Evolutionary conservation across 2,888 invertebrate genomes (phyloP).

Genomic region (Belgica antarctica): DNA sequence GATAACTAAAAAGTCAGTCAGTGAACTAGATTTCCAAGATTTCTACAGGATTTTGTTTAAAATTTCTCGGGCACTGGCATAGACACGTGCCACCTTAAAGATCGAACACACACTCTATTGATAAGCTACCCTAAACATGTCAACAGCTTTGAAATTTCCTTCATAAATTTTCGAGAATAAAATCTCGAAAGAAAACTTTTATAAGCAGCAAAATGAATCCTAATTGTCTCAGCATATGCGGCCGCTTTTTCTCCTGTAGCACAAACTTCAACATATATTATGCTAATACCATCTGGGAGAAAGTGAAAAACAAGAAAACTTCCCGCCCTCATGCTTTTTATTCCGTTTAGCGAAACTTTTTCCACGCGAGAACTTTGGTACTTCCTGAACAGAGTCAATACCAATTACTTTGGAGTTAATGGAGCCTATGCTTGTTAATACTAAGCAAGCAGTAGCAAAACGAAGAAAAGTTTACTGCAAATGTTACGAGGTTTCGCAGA

Average conservation of each 20-base stretch:
- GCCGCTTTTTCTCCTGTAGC: not conserved
- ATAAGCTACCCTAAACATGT: too few relatives aligned
- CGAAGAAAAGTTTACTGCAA: constrained; percentile 21
- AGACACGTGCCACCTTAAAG: too few relatives aligned
- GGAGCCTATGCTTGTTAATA: constrained; percentile 27
- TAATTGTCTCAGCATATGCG: constrained; percentile 35
- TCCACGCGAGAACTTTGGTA: not conserved
- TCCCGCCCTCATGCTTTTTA: not conserved
- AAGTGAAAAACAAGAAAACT: not conserved
- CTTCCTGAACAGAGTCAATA: constrained; percentile 8
- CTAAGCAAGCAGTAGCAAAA: not conserved
- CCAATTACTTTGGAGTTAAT: constrained; percentile 36
- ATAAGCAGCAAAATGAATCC: too few relatives aligned
- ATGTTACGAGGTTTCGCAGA: constrained; percentile 27
- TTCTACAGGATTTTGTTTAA: too few relatives aligned
- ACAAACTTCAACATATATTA: constrained; percentile 21
- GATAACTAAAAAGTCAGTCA: too few relatives aligned
- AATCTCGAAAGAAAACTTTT: too few relatives aligned
- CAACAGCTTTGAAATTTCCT: too few relatives aligned
- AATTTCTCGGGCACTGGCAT: too few relatives aligned
- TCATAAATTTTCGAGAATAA: constrained; percentile 1
- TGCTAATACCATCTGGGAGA: constrained; percentile 16
- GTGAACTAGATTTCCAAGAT: too few relatives aligned
- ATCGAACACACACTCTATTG: too few relatives aligned
- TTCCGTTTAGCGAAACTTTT: not conserved